Base-by-base conservation (phyloP, 2,888 invertebrate genomes). In the Drosophila histrio region DNA sequence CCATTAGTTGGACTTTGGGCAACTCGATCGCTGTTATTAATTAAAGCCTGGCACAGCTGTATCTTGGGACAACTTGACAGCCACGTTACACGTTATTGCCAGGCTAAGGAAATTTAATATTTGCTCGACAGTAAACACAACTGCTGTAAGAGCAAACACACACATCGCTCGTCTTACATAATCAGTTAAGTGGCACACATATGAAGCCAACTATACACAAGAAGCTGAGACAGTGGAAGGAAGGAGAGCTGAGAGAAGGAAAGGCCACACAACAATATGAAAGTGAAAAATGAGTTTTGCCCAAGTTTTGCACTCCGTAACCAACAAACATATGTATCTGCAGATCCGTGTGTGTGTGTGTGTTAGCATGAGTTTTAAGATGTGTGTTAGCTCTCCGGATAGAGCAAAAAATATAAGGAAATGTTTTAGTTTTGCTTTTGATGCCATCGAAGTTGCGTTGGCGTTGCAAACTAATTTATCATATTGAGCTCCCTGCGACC, bases 271-370 rank as follows among this genome's bases (percentile, higher is more conserved):
- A 83, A 77, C 72, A 82, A 81, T 87, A 81, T 81, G 67, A 82
- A 84, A 87, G 81, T 82, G 82, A 82, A 82, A 82, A 82, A 82
- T 82, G 87, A 82, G 81, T 78, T 87, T 50, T 67, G 56, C 46
- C 60, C 72, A 87, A 82, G 75, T 81, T 84, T 77, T 69, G 67
- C 66, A 65, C 72, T 72, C 59, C 60, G 73, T 66, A 57, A 70
- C 59, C 49, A 59, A 70, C 63, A 72, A 72, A 58, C 72, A 68
- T 39, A 52, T 64, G 52, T 53, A 28, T 22, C n/a, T 19, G 11
- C 19, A 36, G 9, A 17, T 28, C 7, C 44, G 7, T 58, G 46
- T 19, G 8, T 41, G 11, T 57, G 38, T 56, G 38, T 46, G 26
- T 58, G 44, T 26, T 17, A 21, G 59, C 38, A 34, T 46, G 52